Conservation (phyloP, 2,888 invertebrate species). For the Agonopterix subpropinquella region DNA sequence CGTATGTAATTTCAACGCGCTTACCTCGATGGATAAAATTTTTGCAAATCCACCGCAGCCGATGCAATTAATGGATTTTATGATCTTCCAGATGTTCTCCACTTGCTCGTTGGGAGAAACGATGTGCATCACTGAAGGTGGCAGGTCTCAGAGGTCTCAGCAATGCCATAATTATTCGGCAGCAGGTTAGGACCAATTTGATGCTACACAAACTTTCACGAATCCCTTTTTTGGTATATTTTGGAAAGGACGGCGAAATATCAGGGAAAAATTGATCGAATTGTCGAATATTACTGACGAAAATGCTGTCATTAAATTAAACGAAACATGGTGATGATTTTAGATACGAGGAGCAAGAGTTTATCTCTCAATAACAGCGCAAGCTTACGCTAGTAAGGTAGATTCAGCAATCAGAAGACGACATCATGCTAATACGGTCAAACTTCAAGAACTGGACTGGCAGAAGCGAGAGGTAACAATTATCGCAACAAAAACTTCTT, state of each 20-base stretch:
- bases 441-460: conserved; percentile 86
- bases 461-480: conserved; percentile 79
- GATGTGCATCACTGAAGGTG: conserved; percentile 44
- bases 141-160: conserved; percentile 47
- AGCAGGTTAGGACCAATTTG: conserved; percentile 33
- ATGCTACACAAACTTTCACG: too few species aligned
- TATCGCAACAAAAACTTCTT: too few species aligned
- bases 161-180: conserved; percentile 41
- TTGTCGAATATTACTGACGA: too few species aligned
- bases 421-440: conserved; percentile 83
- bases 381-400: conserved; percentile 81
- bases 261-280: too few species aligned
- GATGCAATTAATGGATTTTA: too few species aligned
- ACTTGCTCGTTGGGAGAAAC: conserved; percentile 45
- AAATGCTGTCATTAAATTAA: too few species aligned
- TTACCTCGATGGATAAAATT: too few species aligned
- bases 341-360: conserved; percentile 80
- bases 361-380: conserved; percentile 81
- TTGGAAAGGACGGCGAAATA: too few species aligned
- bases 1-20: too few species aligned
- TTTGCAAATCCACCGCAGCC: too few species aligned
- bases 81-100: too few species aligned
- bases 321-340: neutral
- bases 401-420: conserved; percentile 85
- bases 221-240: too few species aligned